A percentile compares a stretch with the other conserved stretches of the same genome.
These are phyloP conservation scores for Kryptolebias ocellatus DNA, from an alignment of 2,797 vertebrate genomes.

Conservation along the genomic window DNA sequence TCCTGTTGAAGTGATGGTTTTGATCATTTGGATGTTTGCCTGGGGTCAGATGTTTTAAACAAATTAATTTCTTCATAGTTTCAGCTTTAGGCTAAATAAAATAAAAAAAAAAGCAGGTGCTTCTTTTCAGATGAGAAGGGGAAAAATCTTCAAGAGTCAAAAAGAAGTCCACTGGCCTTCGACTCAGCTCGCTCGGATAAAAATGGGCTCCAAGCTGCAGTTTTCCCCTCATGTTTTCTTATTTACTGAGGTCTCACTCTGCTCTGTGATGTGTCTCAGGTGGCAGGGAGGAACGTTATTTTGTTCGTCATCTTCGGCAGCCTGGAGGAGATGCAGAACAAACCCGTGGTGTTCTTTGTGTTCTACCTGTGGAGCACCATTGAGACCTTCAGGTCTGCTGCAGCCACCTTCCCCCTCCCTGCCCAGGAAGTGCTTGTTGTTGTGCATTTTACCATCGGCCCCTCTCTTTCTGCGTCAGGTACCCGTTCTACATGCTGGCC, in stretches of 20 bases:
- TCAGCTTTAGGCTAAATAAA: no score
- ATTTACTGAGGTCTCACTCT: not conserved
- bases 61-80: no score
- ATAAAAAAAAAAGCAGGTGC: no score
- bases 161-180: no score
- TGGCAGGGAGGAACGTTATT: constrained; percentile 90
- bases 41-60: no score
- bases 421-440: not conserved
- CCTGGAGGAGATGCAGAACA: constrained; percentile 92
- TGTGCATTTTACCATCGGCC: not conserved
- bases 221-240: no score
- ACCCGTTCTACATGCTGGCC: constrained; percentile 92
- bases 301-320: constrained; percentile 91
- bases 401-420: not conserved
- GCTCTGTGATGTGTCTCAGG: constrained; percentile 63
- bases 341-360: constrained; percentile 90
- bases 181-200: no score
- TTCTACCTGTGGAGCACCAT: constrained; percentile 92
- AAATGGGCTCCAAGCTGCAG: no score
- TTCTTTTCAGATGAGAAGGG: no score
- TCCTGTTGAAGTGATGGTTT: no score
- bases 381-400: constrained; percentile 90
- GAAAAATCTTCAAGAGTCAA: no score
- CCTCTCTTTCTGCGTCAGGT: constrained; percentile 73
- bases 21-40: no score